phyloP scores from a whole-genome alignment of 2,113 vertebrate genomes.

The Willisornis vidua region DNA sequence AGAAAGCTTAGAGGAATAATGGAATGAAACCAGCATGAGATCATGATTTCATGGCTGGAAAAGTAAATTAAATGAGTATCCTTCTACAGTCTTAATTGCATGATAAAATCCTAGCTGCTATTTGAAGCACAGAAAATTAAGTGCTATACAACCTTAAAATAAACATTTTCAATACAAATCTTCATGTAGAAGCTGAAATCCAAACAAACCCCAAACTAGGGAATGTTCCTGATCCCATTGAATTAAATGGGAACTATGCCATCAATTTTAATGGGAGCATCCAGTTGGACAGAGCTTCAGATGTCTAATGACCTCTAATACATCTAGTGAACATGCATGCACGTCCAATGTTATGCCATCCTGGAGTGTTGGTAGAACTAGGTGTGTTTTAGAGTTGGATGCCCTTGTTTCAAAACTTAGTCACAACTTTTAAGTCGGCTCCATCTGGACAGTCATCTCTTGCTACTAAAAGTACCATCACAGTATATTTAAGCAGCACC shows the following conservation, averaged over 20 bases:
- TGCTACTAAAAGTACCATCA: background rate
- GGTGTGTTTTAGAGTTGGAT: background rate
- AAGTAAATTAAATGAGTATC: slow-evolving; percentile 48
- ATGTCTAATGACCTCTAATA: background rate
- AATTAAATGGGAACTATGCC: slow-evolving; percentile 54
- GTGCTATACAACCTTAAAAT: slow-evolving; percentile 41
- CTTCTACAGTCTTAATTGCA: slow-evolving; percentile 38
- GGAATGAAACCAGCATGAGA: slow-evolving; percentile 33
- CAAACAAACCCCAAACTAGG: slow-evolving; percentile 64
- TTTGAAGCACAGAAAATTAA: slow-evolving; percentile 40
- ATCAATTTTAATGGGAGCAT: slow-evolving; percentile 4
- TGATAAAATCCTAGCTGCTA: slow-evolving; percentile 46
- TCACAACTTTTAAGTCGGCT: background rate
- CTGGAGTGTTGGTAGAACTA: background rate
- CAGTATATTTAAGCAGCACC: background rate
- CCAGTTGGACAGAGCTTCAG: accelerated
- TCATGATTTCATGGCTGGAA: slow-evolving; percentile 45
- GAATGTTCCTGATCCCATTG: slow-evolving; percentile 50
- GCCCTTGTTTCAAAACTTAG: background rate
- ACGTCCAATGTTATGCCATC: background rate
- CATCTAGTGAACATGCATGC: background rate
- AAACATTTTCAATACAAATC: slow-evolving; percentile 46
- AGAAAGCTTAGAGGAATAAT: slow-evolving; percentile 21
- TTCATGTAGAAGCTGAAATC: slow-evolving; percentile 44
- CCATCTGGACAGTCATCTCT: background rate